Base-by-base conservation (phyloP, 2,797 vertebrate species). In the Ambastaia sidthimunki region DNA sequence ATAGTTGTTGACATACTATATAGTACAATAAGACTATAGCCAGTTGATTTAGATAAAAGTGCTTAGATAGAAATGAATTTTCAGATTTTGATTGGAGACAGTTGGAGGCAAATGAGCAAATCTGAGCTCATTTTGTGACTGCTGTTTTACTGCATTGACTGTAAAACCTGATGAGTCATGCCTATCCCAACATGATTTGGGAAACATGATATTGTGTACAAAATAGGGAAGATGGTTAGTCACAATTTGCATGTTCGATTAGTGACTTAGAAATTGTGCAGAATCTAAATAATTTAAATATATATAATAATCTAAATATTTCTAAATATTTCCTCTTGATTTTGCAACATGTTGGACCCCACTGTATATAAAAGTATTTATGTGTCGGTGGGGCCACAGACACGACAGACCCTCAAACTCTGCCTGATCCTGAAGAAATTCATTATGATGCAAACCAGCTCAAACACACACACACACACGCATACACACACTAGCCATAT, bases 371-470 rank as follows among this genome's bases (percentile, higher is more conserved):
- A 23, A 23, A 59, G 23, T 59, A 10, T 59, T 4, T 54, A 7
- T 54, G 50, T 59, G 16, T n/a, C 92, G 91, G 85, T 78, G 80
- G 94, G 94, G 95, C 94, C 95, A 90, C 93, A 93, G 93, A 86
- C 87, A 83, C 86, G 85, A 88, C 84, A 75, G 93, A 89, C 80
- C 89, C 89, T 90, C 93, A 91, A 85, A 68, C 88, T 87, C 92
- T 84, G 86, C 62, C 86, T 90, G 88, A 91, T 92, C 88, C 88
- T 86, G 88, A 88, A 93, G 92, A 91, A 93, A 94, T 94, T 94
- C 90, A 91, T 93, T 91, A 91, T 88, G 41, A 74, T 68, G 70
- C 68, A 74, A 62, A 18, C 70, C 68, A 76, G 48, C 69, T 76
- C 65, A 62, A 18, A 81, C 48, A 72, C 69, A 76, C 31, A 66